Conservation (phyloP, 2,113 vertebrate genomes). For the Pangasianodon gigas region DNA sequence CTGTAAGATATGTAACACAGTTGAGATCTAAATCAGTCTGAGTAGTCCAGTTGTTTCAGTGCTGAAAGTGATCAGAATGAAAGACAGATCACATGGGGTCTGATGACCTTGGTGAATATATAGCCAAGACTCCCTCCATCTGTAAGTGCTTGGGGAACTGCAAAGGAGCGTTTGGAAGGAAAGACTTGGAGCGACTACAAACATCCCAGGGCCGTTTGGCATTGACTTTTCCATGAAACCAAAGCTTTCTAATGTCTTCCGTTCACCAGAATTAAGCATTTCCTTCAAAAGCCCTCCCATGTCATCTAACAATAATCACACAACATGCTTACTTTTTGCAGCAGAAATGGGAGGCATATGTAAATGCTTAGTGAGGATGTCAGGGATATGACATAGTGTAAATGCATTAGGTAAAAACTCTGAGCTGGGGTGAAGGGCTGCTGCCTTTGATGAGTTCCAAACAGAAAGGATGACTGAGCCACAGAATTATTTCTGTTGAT, state of each 20-base stretch:
- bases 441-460: conserved; percentile 64
- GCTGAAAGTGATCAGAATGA: conserved; percentile 51
- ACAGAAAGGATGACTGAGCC: conserved; percentile 60
- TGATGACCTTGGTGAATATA: conserved; percentile 63
- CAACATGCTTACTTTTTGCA: conserved; percentile 51
- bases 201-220: conserved; percentile 69
- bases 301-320: conserved; percentile 61
- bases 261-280: conserved; percentile 64
- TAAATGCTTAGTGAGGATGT: conserved; percentile 64
- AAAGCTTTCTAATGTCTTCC: conserved; percentile 68
- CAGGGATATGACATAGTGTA: conserved; percentile 59
- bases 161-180: conserved; percentile 57
- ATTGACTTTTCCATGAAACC: conserved; percentile 68
- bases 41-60: conserved; percentile 24
- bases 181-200: conserved; percentile 63
- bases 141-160: conserved; percentile 66
- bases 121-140: conserved; percentile 65
- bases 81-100: conserved; percentile 53
- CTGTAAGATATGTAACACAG: neutral
- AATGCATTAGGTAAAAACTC: conserved; percentile 65
- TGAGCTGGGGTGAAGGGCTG: conserved; percentile 48
- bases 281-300: conserved; percentile 58
- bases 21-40: neutral
- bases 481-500: conserved; percentile 60
- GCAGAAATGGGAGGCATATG: conserved; percentile 62